A percentile compares a stretch with the other conserved stretches of the same genome.
These are phyloP conservation scores for Colletes gigas DNA, from an alignment of 1,140 invertebrate genomes.

Conservation along the genomic window DNA sequence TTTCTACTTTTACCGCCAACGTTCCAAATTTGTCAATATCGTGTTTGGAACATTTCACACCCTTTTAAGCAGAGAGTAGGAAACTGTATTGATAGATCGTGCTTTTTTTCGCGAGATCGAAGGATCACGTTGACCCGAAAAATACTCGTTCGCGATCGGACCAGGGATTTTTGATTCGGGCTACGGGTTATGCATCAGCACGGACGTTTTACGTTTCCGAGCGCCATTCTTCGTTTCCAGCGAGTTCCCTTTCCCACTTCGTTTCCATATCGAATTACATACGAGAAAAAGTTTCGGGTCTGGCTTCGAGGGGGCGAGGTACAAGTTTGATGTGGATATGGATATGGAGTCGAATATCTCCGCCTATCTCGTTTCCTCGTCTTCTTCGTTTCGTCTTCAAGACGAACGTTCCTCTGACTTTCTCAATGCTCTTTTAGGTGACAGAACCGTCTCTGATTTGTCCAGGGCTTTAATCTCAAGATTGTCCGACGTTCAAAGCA, in stretches of 20 bases:
- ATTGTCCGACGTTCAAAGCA: slow-evolving; percentile 61
- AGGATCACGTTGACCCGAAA: slow-evolving; percentile 12
- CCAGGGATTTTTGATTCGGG: slow-evolving; percentile 48
- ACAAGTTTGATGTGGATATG: slow-evolving; percentile 73
- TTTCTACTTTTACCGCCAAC: too few species aligned
- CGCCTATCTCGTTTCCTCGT: slow-evolving; percentile 58
- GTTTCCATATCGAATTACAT: slow-evolving; percentile 74
- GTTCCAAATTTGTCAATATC: too few species aligned
- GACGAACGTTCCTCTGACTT: slow-evolving; percentile 48
- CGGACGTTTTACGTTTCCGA: slow-evolving; percentile 52
- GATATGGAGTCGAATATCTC: slow-evolving; percentile 66
- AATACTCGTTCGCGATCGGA: slow-evolving; percentile 24
- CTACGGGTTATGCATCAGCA: slow-evolving; percentile 51
- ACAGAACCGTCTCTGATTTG: slow-evolving; percentile 58
- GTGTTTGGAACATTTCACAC: neutral
- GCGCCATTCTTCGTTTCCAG: slow-evolving; percentile 45
- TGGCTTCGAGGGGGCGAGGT: slow-evolving; percentile 63
- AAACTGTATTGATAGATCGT: neutral
- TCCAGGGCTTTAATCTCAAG: slow-evolving; percentile 69
- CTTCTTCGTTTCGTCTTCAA: slow-evolving; percentile 44
- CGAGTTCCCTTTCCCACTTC: slow-evolving; percentile 64
- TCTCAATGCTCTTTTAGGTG: slow-evolving; percentile 62
- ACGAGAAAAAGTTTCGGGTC: slow-evolving; percentile 71
- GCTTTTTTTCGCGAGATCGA: neutral
- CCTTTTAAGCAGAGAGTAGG: neutral